A percentile compares a stretch with the other conserved stretches of the same genome.
These are phyloP conservation scores for Saimiri boliviensis DNA, from an alignment of 2,113 vertebrate genomes.

Conservation along the genomic window DNA sequence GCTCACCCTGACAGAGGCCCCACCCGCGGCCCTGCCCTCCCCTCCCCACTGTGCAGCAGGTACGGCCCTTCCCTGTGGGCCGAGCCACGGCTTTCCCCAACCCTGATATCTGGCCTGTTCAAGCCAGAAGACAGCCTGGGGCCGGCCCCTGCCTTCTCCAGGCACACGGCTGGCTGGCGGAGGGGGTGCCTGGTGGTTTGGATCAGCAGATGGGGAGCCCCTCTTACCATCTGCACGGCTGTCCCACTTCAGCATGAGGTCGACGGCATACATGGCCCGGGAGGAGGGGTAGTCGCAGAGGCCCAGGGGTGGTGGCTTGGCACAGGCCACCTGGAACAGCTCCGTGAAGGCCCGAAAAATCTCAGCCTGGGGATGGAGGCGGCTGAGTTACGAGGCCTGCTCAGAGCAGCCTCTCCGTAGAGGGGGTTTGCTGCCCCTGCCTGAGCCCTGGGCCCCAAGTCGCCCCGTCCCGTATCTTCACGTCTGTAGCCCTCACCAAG, in stretches of 20 bases:
- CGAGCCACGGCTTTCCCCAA: too few species aligned
- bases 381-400: neutral
- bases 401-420: fast-evolving
- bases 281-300: constrained; percentile 92
- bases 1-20: fast-evolving
- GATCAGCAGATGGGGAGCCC: fast-evolving
- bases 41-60: fast-evolving
- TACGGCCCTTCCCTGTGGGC: fast-evolving
- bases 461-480: fast-evolving
- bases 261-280: constrained; percentile 93
- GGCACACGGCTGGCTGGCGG: neutral
- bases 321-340: constrained; percentile 90
- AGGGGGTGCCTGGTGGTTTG: neutral
- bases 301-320: constrained; percentile 91
- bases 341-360: constrained; percentile 91
- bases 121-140: neutral
- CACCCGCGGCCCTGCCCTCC: fast-evolving
- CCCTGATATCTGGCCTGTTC: fast-evolving
- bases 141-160: neutral
- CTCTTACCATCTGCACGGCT: constrained; percentile 85
- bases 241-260: constrained; percentile 98
- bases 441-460: neutral
- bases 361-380: constrained; percentile 81
- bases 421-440: neutral
- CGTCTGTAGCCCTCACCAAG: fast-evolving